Conservation (phyloP, 2,888 invertebrate species). For the Tetragonula carbonaria region DNA sequence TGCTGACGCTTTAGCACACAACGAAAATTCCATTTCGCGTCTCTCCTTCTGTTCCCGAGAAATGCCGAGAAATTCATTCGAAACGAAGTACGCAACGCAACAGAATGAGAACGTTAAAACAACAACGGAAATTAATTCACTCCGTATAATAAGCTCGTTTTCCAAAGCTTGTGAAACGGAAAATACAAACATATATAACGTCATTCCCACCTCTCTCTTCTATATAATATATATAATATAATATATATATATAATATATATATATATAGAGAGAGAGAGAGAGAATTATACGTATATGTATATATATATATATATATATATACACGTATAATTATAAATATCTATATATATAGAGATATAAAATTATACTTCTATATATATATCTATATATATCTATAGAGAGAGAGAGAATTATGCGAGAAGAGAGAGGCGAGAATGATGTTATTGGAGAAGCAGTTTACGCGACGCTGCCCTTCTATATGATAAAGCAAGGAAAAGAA, state of each 20-base stretch:
- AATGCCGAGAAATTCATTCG: not conserved
- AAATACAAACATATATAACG: not conserved
- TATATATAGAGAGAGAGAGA: too few relatives aligned
- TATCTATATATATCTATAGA: too few relatives aligned
- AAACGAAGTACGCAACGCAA: not conserved
- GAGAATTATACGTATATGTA: too few relatives aligned
- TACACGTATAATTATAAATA: too few relatives aligned
- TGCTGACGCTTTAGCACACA: not conserved
- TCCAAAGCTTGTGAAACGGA: not conserved
- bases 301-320: too few relatives aligned
- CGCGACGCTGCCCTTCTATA: constrained; percentile 11
- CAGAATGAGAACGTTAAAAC: not conserved
- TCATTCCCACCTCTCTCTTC: not conserved
- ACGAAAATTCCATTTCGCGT: constrained; percentile 19
- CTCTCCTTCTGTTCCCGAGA: not conserved
- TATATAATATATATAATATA: too few relatives aligned
- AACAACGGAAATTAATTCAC: constrained; percentile 11
- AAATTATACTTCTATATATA: not conserved
- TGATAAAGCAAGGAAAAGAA: constrained; percentile 6
- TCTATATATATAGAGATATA: too few relatives aligned
- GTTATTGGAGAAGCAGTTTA: constrained; percentile 43
- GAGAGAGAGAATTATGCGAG: not conserved
- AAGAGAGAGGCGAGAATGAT: not conserved
- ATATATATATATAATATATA: too few relatives aligned
- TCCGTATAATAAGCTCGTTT: too few relatives aligned